Evolutionary conservation across 2,888 invertebrate species (phyloP).

Genomic region (Lacanobia wlatinum): DNA sequence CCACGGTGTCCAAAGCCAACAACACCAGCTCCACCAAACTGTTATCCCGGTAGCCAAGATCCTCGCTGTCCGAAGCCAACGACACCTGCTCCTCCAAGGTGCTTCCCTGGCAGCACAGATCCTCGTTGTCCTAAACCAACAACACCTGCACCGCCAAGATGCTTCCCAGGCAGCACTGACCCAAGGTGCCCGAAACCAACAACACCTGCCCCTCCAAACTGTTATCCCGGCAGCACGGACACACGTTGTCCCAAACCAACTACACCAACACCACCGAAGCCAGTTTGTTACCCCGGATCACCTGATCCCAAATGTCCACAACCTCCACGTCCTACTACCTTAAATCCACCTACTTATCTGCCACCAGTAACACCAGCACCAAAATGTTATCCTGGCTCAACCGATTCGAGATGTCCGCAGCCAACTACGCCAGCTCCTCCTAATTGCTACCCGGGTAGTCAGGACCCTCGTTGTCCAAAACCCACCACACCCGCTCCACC

Average conservation of each 20-base stretch:
- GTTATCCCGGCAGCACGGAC: not conserved
- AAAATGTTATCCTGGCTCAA: slow-evolving; percentile 63
- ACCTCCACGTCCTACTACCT: slow-evolving; percentile 70
- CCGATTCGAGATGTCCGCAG: slow-evolving; percentile 63
- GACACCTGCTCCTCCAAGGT: too few species aligned
- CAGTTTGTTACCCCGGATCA: slow-evolving; percentile 72
- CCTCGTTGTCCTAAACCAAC: too few species aligned
- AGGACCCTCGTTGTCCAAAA: slow-evolving; percentile 67
- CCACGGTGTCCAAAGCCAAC: too few species aligned
- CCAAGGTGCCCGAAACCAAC: too few species aligned
- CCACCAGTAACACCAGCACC: slow-evolving; percentile 54
- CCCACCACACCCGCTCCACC: slow-evolving; percentile 68
- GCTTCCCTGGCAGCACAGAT: too few species aligned
- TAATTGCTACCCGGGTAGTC: slow-evolving; percentile 69
- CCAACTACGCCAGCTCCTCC: slow-evolving; percentile 69
- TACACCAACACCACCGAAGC: slow-evolving; percentile 16
- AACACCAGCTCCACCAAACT: too few species aligned
- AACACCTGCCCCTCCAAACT: too few species aligned
- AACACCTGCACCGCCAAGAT: too few species aligned
- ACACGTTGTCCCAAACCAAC: slow-evolving; percentile 9
- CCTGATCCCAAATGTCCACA: slow-evolving; percentile 79
- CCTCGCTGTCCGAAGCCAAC: too few species aligned
- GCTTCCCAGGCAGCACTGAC: too few species aligned
- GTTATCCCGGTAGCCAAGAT: too few species aligned
- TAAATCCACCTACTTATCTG: slow-evolving; percentile 69